phyloP scores from a whole-genome alignment of 2,797 vertebrate genomes.

The Sebastes matsubarae region DNA sequence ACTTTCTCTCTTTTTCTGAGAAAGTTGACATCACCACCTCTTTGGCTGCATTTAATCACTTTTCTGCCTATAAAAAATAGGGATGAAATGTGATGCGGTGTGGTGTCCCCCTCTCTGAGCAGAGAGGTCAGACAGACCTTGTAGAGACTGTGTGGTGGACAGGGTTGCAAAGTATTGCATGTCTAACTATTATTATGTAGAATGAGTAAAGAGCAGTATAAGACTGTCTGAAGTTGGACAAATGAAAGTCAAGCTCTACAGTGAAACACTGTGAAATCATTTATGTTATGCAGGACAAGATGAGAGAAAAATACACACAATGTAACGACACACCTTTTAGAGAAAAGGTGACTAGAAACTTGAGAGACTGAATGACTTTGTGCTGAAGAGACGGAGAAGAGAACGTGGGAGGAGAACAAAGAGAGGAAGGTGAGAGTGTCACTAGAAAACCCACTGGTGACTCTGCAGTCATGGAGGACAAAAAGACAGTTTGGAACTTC shows the following conservation, averaged over 20 bases:
- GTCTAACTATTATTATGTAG: not conserved
- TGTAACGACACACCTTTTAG: not conserved
- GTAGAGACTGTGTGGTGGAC: not conserved
- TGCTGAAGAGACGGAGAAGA: conserved; percentile 10
- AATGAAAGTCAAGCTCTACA: conserved; percentile 15
- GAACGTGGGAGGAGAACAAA: conserved; percentile 20
- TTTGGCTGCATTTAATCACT: not conserved
- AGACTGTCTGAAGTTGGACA: not conserved
- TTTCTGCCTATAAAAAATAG: not conserved
- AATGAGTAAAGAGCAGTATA: not conserved
- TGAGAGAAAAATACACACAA: not conserved
- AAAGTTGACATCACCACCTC: not conserved
- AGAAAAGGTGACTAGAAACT: not conserved
- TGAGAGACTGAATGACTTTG: conserved; percentile 51
- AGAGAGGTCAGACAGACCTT: conserved; percentile 4
- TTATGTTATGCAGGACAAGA: not conserved
- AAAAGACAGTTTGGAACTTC: conserved; percentile 6
- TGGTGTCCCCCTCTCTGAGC: not conserved
- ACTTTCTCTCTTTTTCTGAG: not conserved
- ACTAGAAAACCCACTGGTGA: not conserved
- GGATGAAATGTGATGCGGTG: not conserved
- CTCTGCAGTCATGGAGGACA: conserved; percentile 23
- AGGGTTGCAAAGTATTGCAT: conserved; percentile 22
- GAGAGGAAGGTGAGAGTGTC: not conserved
- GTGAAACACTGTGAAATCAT: not conserved